Evolutionary conservation across 2,113 vertebrate genomes (phyloP), one percentile per base, ranked within the genome.

Genomic region (Falcunculus frontatus): DNA sequence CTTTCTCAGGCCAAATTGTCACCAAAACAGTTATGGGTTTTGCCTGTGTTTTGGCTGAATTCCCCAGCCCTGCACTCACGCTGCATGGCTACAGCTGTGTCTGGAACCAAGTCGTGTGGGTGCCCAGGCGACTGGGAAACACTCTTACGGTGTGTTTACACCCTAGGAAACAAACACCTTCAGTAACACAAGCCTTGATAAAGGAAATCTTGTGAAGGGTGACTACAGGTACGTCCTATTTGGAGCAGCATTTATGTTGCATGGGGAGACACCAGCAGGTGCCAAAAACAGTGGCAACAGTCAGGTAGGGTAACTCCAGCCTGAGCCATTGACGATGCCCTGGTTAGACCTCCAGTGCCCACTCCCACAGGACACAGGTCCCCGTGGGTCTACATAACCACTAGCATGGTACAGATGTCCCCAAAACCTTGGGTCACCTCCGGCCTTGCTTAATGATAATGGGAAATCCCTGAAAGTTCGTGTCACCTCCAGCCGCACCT

Each of bases 261-360:
- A 16, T 0, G 11, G 17, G 19, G 44, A 69, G 26, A 15, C 4
- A 1, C 8, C 37, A 22, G 41, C n/a, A 56, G 63, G 46, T 57
- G 32, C 8, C n/a, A 60, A 53, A 94, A 55, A 7, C 1, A 19
- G 32, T 0, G 16, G n/a, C 10, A 67, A 46, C 20, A 17, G 13
- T 17, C 59, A 68, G 33, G 11, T 17, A 30, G 21, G 46, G 15
- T 26, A 18, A 68, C 6, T 16, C 10, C 50, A 84, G 19, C 13
- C 27, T 16, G 44, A 55, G 18, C 10, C 39, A 59, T 9, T 0
- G 0, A 22, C 0, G 1, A 41, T 46, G 46, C 7, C 35, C 32
- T 59, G 47, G 42, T 30, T 27, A 26, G 52, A 32, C 5, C 11
- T 46, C 30, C 65, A 63, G 23, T 26, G 16, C 21, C n/a, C 26